These are phyloP conservation scores for Vespertilio murinus DNA, from an alignment of 2,797 vertebrate species.

Conservation along the genomic window DNA sequence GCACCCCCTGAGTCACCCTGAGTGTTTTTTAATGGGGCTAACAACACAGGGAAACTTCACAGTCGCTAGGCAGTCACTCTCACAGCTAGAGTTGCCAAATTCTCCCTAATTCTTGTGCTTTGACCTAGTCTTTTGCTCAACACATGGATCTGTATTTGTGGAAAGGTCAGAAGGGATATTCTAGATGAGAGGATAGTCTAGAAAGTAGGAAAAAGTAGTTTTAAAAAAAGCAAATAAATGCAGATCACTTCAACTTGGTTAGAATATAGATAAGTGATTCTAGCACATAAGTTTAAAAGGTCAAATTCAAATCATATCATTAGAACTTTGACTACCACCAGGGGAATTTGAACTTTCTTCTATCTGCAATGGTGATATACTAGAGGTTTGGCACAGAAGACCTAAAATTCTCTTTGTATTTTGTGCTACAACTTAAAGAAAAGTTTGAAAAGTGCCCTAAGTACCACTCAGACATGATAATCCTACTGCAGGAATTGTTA, in stretches of 20 bases:
- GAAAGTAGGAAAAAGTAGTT: background rate
- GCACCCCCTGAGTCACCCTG: background rate
- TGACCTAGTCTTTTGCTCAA: background rate
- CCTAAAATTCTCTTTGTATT: background rate
- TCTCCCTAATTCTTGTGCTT: background rate
- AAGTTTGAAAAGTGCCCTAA: background rate
- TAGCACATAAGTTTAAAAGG: background rate
- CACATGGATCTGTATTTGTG: background rate
- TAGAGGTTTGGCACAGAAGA: background rate
- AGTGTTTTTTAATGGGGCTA: slow-evolving; percentile 1
- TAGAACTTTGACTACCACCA: background rate
- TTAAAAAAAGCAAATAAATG: background rate
- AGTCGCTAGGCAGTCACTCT: background rate
- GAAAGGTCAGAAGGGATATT: background rate
- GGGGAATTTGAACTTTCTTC: background rate
- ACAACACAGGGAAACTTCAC: background rate
- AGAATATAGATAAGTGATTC: background rate
- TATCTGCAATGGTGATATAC: background rate
- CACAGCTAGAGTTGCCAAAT: background rate
- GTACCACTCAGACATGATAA: background rate
- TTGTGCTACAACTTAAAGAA: background rate
- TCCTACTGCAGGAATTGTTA: background rate
- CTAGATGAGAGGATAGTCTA: background rate
- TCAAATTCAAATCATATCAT: background rate
- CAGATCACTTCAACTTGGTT: background rate